Percentiles rank a stretch among this genome's conserved stretches.
Conservation (phyloP, 2,888 invertebrate genomes). For the Monopis laevigella region DNA sequence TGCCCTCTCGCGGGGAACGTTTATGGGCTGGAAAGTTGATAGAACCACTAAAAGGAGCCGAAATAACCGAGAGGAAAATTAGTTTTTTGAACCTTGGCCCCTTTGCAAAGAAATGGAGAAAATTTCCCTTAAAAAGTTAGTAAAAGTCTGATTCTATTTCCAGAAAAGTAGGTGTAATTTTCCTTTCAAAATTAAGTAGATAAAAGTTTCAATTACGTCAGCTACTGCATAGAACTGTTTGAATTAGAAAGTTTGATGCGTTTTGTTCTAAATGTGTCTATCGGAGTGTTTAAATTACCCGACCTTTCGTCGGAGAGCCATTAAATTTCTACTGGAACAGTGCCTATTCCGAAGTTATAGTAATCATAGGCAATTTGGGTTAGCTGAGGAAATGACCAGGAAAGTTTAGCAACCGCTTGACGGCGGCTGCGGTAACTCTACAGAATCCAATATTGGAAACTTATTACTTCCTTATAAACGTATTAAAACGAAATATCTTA, state of each 20-base stretch:
- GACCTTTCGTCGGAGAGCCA: constrained; percentile 6
- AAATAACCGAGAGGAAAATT: constrained; percentile 12
- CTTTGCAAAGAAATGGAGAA: constrained; percentile 6
- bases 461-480: neutral
- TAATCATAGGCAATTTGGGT: constrained; percentile 14
- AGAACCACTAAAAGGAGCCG: constrained; percentile 30
- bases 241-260: neutral
- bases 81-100: constrained; percentile 12
- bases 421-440: constrained; percentile 2
- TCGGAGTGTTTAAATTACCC: constrained; percentile 10
- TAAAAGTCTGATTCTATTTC: neutral
- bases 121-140: neutral
- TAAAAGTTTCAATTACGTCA: neutral
- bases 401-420: constrained; percentile 7
- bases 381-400: constrained; percentile 10
- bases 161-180: neutral
- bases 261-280: constrained; percentile 11
- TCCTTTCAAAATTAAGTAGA: neutral
- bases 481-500: too few species aligned
- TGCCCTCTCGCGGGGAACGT: constrained; percentile 38
- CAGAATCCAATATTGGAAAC: constrained; percentile 3
- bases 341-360: constrained; percentile 14
- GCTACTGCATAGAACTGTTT: neutral
- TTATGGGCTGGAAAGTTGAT: constrained; percentile 60
- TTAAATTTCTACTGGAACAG: constrained; percentile 10